phyloP scores from a whole-genome alignment of 2,113 vertebrate genomes.

The Lanius ludovicianus region DNA sequence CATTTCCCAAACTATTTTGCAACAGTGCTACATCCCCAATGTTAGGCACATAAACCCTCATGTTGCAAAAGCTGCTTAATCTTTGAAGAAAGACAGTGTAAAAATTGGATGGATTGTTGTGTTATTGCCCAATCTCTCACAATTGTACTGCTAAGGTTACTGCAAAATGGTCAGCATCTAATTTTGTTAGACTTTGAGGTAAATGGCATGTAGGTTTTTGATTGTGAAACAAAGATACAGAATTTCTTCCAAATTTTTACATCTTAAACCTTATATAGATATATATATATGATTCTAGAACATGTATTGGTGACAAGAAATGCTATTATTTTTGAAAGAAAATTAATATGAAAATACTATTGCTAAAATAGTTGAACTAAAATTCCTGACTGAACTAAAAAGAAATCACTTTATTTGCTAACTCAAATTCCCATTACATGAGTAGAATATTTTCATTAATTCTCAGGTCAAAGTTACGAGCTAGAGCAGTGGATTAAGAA shows the following conservation, averaged over 20 bases:
- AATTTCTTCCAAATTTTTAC: not conserved
- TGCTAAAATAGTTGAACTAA: not conserved
- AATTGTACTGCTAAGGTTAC: not conserved
- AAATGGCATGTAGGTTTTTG: not conserved
- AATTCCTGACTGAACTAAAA: not conserved
- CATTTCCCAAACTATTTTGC: not conserved
- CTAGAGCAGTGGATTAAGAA: slow-evolving; percentile 30
- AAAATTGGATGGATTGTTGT: not conserved
- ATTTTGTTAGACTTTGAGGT: not conserved
- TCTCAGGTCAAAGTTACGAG: not conserved
- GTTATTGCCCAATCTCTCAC: not conserved
- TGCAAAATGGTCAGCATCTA: not conserved
- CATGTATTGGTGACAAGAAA: not conserved
- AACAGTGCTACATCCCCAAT: not conserved
- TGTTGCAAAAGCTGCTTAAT: not conserved
- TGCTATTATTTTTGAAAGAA: not conserved
- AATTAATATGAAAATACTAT: not conserved
- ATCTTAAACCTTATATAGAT: not conserved
- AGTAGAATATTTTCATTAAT: not conserved
- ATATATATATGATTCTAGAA: not conserved
- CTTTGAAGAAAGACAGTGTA: not conserved
- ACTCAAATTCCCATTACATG: not conserved
- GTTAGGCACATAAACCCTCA: not conserved
- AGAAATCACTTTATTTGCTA: not conserved
- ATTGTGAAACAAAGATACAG: not conserved